These are phyloP conservation scores for Typhlomys cinereus DNA, from an alignment of 2,113 vertebrate genomes.

Conservation along the genomic window DNA sequence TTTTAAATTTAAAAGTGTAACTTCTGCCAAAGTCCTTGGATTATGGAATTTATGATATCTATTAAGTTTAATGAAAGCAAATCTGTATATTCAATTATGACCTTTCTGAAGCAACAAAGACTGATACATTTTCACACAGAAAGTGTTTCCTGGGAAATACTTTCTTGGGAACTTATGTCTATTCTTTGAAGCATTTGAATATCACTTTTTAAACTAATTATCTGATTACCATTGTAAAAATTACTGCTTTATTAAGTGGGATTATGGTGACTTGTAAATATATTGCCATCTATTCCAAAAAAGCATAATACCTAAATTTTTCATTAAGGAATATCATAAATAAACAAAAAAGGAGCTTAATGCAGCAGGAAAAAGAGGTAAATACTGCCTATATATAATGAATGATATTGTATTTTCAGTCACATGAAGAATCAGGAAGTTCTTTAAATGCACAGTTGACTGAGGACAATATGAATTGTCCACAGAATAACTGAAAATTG, in stretches of 20 bases:
- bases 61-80: too few relatives aligned
- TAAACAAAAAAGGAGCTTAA: background rate
- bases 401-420: background rate
- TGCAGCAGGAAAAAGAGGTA: background rate
- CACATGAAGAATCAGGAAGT: background rate
- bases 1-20: slow-evolving; percentile 41
- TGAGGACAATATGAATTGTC: background rate
- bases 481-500: background rate
- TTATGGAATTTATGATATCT: background rate
- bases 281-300: background rate
- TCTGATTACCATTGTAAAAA: slow-evolving; percentile 44
- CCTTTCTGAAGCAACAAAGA: background rate
- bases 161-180: background rate
- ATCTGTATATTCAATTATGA: background rate
- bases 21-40: background rate
- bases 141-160: background rate
- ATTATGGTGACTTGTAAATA: slow-evolving; percentile 8
- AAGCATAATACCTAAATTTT: background rate
- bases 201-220: slow-evolving; percentile 54
- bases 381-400: background rate
- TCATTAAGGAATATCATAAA: background rate
- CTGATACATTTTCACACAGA: background rate
- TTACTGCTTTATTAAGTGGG: slow-evolving; percentile 40
- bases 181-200: background rate
- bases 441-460: background rate